Conservation (phyloP, 2,797 vertebrate species). For the Falco biarmicus region DNA sequence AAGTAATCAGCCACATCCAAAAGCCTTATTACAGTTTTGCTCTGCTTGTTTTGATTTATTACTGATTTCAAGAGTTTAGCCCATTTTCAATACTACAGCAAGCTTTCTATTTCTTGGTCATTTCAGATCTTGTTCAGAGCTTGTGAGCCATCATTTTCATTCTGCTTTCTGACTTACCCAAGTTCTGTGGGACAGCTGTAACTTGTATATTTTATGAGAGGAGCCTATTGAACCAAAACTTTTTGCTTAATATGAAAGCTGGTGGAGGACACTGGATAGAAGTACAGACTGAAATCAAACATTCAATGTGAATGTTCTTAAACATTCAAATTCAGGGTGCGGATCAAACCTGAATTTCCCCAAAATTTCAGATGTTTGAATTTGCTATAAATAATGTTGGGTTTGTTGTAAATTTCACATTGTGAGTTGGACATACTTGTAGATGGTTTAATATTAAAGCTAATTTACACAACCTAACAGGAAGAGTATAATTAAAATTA, state of each 20-base stretch:
- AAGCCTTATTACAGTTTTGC: neutral
- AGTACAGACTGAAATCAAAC: neutral
- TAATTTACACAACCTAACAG: neutral
- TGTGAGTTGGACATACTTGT: neutral
- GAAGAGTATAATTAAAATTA: neutral
- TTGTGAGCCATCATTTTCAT: neutral
- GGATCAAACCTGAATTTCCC: neutral
- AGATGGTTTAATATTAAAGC: neutral
- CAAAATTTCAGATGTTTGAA: neutral
- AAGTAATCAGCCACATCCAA: neutral
- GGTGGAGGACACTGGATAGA: neutral
- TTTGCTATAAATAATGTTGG: neutral
- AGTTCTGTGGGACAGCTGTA: neutral
- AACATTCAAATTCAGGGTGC: neutral
- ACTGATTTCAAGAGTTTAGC: neutral
- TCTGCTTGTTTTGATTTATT: neutral
- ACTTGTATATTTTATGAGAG: neutral
- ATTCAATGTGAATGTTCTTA: neutral
- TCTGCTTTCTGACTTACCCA: neutral
- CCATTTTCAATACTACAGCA: neutral
- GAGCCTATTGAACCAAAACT: neutral
- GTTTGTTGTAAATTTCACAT: neutral
- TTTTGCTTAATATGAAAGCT: neutral
- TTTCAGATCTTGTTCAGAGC: neutral
- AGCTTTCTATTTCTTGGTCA: neutral